phyloP scores from a whole-genome alignment of 2,888 invertebrate genomes.

The Coenonympha glycerion region DNA sequence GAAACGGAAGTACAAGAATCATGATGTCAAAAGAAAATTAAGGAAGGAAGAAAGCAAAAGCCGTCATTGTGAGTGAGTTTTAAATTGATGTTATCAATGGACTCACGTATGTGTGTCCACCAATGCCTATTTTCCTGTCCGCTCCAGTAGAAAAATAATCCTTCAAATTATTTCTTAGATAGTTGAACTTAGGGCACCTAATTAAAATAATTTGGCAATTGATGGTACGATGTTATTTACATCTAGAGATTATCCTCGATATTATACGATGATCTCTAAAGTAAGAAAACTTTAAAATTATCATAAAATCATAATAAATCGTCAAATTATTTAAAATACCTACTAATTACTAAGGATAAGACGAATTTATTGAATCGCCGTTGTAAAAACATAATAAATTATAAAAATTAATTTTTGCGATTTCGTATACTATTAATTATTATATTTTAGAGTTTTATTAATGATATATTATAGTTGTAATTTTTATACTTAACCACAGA shows the following conservation, averaged over 20 bases:
- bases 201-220: not conserved
- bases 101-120: no score
- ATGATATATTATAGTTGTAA: not conserved
- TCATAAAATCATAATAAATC: not conserved
- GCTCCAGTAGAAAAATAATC: no score
- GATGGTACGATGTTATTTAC: no score
- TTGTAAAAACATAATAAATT: not conserved
- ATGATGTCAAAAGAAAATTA: no score
- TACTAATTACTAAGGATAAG: not conserved
- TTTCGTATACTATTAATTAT: not conserved
- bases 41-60: no score
- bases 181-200: not conserved
- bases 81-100: no score
- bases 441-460: not conserved
- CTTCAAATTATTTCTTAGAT: not conserved
- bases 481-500: no score
- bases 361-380: not conserved
- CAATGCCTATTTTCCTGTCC: no score
- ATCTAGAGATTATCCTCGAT: not conserved
- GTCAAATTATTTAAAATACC: not conserved
- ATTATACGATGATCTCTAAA: not conserved
- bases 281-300: not conserved
- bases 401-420: not conserved
- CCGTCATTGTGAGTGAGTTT: no score
- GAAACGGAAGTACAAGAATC: no score